Evolutionary conservation across 1,140 invertebrate genomes (phyloP), one percentile per base, ranked within the genome.

Genomic region (Colletes latitarsis): DNA sequence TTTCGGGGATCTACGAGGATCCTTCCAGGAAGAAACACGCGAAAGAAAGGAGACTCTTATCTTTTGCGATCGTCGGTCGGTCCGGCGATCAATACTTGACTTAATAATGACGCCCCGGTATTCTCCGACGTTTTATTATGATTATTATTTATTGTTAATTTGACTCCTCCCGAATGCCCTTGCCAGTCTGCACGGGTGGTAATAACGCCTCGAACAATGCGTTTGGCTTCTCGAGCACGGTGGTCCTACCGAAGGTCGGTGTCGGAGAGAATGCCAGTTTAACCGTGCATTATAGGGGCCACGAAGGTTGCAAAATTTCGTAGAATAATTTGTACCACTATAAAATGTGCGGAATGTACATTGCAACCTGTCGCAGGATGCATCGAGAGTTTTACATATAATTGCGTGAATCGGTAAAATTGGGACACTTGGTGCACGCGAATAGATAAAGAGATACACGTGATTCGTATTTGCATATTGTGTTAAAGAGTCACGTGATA

Each of bases 81-180:
- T 67, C 82, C 77, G 49, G 84, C 86, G 85, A 90, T 90, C 90
- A 88, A 91, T 90, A 90, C 87, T 83, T 83, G 81, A 67, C 82
- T 89, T 85, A 87, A 90, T 90, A 91, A 90, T 87, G 85, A 90
- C 84, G 78, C 82, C 82, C 81, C 75, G 75, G 83, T 78, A 82
- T 82, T 85, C 84, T 17, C 66, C 72, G 86, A 82, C 84, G 83
- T 88, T 90, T 89, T 88, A 89, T 89, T 90, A 85, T 87, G 84
- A 82, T 88, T 88, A 88, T 90, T 90, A 90, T 90, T 90, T 90
- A 89, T 90, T 88, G 82, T 88, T 88, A 85, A 89, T 83, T 87
- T 71, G 81, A 76, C 55, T 82, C 70, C 80, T 76, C 63, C 82
- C 66, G 77, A 57, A 70, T 74, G 74, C 55, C 73, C 46, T 43